phyloP scores from a whole-genome alignment of 2,797 vertebrate species.

The Sebastes steindachneri region DNA sequence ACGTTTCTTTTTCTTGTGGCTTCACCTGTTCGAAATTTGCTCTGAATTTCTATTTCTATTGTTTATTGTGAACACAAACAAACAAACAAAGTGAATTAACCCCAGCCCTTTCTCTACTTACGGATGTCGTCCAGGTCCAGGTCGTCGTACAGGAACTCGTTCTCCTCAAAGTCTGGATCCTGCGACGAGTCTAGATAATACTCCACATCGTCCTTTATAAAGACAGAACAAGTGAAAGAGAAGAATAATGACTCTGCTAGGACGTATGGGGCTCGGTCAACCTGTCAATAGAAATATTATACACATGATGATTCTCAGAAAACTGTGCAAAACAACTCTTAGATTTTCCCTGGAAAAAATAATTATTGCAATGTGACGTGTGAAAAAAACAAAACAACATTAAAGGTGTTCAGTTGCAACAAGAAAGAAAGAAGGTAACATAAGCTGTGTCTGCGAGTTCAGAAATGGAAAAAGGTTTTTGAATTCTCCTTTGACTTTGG shows the following conservation, averaged over 20 bases:
- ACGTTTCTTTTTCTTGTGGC: not conserved
- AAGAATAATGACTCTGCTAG: not conserved
- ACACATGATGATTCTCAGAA: not conserved
- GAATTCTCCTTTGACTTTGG: not conserved
- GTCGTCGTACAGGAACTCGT: constrained; percentile 93
- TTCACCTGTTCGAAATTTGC: not conserved
- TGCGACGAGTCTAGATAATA: constrained; percentile 94
- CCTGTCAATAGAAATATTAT: not conserved
- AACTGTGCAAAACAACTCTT: not conserved
- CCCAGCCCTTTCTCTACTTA: constrained; percentile 66
- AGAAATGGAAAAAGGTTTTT: not conserved
- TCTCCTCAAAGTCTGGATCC: constrained; percentile 94
- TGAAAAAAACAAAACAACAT: not conserved
- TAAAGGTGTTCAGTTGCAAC: not conserved
- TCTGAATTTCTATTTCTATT: not conserved
- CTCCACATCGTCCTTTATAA: constrained; percentile 87
- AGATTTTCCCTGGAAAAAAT: not conserved
- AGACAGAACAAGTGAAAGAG: not conserved
- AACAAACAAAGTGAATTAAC: not conserved
- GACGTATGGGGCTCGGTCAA: not conserved
- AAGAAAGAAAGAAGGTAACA: not conserved
- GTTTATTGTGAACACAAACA: not conserved
- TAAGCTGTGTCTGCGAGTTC: not conserved
- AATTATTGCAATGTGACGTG: not conserved
- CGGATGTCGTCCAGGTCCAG: constrained; percentile 93